These are phyloP conservation scores for Carduelis carduelis DNA, from an alignment of 2,797 vertebrate species.

Conservation along the genomic window DNA sequence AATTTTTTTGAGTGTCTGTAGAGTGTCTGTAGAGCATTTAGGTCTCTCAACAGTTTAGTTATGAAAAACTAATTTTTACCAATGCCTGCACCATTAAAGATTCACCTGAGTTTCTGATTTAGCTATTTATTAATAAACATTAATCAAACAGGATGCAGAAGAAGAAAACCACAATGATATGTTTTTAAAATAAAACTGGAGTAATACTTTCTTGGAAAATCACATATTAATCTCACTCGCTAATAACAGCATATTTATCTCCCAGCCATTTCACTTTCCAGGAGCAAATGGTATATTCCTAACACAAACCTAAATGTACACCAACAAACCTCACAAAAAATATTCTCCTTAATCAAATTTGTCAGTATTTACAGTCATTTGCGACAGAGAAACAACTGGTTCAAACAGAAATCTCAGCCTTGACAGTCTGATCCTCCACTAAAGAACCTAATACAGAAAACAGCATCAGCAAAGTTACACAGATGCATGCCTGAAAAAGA, in stretches of 20 bases:
- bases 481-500: neutral
- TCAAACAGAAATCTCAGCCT: neutral
- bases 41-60: constrained; percentile 31
- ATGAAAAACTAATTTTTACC: neutral
- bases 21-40: constrained; percentile 55
- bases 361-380: neutral
- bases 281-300: neutral
- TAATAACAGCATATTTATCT: neutral
- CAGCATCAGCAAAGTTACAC: neutral
- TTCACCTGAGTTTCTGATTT: neutral
- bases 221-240: neutral
- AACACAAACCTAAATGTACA: neutral
- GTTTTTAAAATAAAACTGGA: neutral
- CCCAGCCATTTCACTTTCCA: neutral
- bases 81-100: neutral
- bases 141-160: neutral
- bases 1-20: constrained; percentile 56
- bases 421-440: neutral
- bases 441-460: neutral
- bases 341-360: fast-evolving
- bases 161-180: neutral
- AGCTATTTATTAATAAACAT: neutral
- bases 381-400: neutral
- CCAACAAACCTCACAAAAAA: neutral
- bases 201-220: neutral